These are phyloP conservation scores for Darevskia mixta DNA, from an alignment of 2,797 vertebrate species.

Conservation along the genomic window DNA sequence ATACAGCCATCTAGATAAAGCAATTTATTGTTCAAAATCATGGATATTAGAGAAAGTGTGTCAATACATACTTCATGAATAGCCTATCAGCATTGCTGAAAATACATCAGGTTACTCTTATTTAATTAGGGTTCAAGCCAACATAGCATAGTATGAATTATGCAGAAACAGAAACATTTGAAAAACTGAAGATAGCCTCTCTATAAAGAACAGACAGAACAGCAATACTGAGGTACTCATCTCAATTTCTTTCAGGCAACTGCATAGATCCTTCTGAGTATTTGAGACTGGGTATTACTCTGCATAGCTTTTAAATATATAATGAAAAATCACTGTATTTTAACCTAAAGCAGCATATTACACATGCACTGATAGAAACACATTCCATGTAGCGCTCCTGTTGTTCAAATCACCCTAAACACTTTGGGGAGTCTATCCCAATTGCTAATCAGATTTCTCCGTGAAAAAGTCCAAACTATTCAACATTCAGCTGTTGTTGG, in stretches of 20 bases:
- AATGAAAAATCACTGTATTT: constrained; percentile 67
- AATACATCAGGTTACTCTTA: constrained; percentile 35
- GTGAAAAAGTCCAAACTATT: constrained; percentile 36
- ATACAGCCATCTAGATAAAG: constrained; percentile 55
- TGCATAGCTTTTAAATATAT: constrained; percentile 59
- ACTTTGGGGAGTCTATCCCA: constrained; percentile 50
- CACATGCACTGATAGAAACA: constrained; percentile 71
- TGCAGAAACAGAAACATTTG: constrained; percentile 35
- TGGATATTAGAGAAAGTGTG: constrained; percentile 57
- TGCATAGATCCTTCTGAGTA: constrained; percentile 73
- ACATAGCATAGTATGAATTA: constrained; percentile 22
- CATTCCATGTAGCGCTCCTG: constrained; percentile 46
- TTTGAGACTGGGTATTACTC: constrained; percentile 47
- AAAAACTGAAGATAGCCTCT: constrained; percentile 53
- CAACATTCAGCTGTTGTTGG: constrained; percentile 88
- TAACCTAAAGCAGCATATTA: constrained; percentile 69
- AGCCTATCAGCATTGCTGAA: constrained; percentile 51
- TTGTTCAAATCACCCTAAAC: constrained; percentile 53
- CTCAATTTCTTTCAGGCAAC: constrained; percentile 61
- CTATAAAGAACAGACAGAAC: constrained; percentile 49
- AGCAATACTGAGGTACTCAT: constrained; percentile 64
- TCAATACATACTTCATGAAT: constrained; percentile 65
- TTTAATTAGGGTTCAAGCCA: constrained; percentile 59
- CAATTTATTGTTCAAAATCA: constrained; percentile 73
- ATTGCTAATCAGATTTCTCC: constrained; percentile 14